Evolutionary conservation across 2,888 invertebrate species (phyloP), one percentile per base, ranked within the genome.

Genomic region (Synergus umbraculus): DNA sequence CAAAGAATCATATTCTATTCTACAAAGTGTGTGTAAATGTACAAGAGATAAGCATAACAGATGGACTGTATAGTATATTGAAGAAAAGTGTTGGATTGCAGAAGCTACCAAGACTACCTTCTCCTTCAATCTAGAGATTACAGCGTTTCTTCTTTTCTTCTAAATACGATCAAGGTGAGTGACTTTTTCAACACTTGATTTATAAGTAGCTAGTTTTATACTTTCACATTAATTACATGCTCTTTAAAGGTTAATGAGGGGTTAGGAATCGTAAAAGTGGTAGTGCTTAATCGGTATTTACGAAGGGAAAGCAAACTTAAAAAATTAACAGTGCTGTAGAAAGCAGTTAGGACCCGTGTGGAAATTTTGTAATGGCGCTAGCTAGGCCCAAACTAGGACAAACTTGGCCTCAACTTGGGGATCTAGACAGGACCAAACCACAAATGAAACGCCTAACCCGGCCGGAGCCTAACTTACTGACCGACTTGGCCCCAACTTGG

Each of bases 1-100:
- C 78, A 77, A 81, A 82, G 80, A 84, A 84, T 84, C 82, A 77
- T 81, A 78, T 80, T 82, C 54, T 73, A 54, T 73, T 73, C 54
- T 73, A 73, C 41, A 73, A 73, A 54, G 37, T 37, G 73, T 73
- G 54, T 54, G 37, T 73, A 37, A 15, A 54, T 54, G 54, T 73
- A 73, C 37, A 49, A 73, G 37, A 54, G 49, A 54, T 73, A 54
- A 49, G 5, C 54, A 41, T 73, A 54, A 73, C 10, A 73, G 49
- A 54, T 73, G 29, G n/a, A 54, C 73, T 54, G 54, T 73, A 46
- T 22, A 46, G 0, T 69, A 22, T 69, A 46, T n/a, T 73, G 54
- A 49, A 73, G 54, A 73, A 29, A 67, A 67, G 22, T 54, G 73
- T 29, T 49, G 49, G 49, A 54, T 54, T 73, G 29, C n/a, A 54